Evolutionary conservation across 2,113 vertebrate species (phyloP).

Genomic region (Pristiophorus japonicus): DNA sequence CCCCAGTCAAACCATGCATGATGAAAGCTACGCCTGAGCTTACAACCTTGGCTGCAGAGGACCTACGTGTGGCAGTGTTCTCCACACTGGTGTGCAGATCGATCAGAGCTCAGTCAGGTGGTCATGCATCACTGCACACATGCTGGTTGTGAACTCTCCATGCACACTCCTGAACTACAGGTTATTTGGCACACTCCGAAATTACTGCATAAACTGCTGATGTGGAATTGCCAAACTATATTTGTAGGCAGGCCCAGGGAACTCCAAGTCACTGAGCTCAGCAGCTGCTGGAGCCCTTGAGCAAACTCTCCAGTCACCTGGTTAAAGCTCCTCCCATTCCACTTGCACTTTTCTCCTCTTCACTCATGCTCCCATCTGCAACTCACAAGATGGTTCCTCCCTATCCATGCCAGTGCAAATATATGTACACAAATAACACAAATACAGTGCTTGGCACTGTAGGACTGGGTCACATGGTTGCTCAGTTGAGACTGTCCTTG

Average conservation of each 20-base stretch:
- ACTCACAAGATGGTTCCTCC: neutral
- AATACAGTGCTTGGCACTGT: neutral
- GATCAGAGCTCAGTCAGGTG: neutral
- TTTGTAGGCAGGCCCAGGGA: neutral
- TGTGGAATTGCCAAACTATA: neutral
- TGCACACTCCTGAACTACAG: neutral
- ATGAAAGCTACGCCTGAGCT: neutral
- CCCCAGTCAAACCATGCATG: neutral
- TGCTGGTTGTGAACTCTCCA: neutral
- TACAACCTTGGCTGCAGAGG: too few species aligned
- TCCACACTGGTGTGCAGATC: neutral
- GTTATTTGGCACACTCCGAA: neutral
- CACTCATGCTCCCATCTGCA: neutral
- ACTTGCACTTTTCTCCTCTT: slow-evolving; percentile 7
- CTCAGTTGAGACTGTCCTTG: neutral
- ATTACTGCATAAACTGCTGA: neutral
- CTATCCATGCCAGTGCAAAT: too few species aligned
- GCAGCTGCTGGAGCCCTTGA: neutral
- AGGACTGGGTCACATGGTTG: neutral
- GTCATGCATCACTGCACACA: neutral
- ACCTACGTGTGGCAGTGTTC: neutral
- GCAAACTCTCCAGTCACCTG: neutral
- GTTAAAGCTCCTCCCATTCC: neutral
- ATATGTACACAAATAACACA: too few species aligned
- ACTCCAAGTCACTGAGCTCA: neutral